phyloP scores from a whole-genome alignment of 92 coral and sea anemone species.

The Galaxea fascicularis region DNA sequence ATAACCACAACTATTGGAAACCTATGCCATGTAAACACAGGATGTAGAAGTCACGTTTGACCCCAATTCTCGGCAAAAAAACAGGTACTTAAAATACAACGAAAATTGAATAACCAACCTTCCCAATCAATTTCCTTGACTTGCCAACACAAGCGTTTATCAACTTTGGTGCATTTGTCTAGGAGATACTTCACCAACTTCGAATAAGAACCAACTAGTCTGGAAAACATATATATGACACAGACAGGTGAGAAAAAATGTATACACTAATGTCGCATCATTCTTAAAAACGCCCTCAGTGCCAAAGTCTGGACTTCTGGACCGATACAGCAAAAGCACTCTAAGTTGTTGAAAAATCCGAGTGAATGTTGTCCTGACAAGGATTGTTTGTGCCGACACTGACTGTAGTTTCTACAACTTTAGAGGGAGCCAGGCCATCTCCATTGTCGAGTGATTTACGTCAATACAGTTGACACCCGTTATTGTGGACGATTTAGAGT shows the following conservation, averaged over 20 bases:
- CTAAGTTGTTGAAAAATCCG: no score
- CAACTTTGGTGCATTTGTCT: constrained; percentile 70
- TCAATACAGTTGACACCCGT: neutral
- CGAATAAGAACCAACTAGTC: constrained; percentile 85
- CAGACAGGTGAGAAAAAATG: neutral
- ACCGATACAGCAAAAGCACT: no score
- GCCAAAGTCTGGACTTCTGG: no score
- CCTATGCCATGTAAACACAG: neutral
- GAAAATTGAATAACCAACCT: constrained; percentile 14
- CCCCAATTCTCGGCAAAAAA: no score
- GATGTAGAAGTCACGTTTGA: neutral
- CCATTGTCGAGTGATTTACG: no score
- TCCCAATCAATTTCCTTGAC: constrained; percentile 79
- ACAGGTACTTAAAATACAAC: neutral
- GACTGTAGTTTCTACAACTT: no score
- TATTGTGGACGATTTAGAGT: no score
- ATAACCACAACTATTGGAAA: neutral
- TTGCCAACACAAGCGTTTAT: constrained; percentile 84
- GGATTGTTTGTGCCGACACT: no score
- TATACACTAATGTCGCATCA: no score
- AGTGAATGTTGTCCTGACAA: no score
- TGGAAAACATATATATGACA: constrained; percentile 14
- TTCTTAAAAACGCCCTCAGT: no score
- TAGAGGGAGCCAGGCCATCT: no score
- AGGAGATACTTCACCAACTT: constrained; percentile 69